phyloP scores from a whole-genome alignment of 2,888 invertebrate genomes.

The Cheilosia pagana region DNA sequence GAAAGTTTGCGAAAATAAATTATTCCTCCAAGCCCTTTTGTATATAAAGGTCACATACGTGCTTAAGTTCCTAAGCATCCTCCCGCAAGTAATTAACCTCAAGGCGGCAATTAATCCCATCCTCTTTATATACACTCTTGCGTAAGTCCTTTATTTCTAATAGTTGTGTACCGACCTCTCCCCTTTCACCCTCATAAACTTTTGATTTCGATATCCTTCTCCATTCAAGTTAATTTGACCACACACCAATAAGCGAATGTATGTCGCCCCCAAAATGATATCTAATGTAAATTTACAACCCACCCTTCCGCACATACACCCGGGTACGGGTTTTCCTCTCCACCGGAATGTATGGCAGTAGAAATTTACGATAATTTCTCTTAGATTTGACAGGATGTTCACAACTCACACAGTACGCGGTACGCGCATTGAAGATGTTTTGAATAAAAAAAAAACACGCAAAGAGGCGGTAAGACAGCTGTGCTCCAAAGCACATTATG shows the following conservation, averaged over 20 bases:
- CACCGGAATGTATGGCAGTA: conserved; percentile 8
- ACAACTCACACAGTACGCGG: conserved; percentile 7
- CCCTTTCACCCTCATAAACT: conserved; percentile 46
- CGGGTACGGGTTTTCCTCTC: neutral
- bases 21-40: conserved; percentile 8
- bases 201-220: conserved; percentile 54
- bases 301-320: conserved; percentile 9
- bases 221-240: conserved; percentile 61
- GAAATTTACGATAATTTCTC: conserved; percentile 68
- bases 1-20: conserved; percentile 60
- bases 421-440: conserved; percentile 11
- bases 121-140: conserved; percentile 18
- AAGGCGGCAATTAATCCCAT: conserved; percentile 65
- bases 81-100: conserved; percentile 69
- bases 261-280: conserved; percentile 40
- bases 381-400: conserved; percentile 63
- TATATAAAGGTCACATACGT: conserved; percentile 47
- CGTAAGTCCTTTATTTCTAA: conserved; percentile 22
- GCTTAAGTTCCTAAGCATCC: conserved; percentile 18
- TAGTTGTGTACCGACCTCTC: conserved; percentile 23
- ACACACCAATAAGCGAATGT: conserved; percentile 45
- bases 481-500: conserved; percentile 38
- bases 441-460: conserved; percentile 22
- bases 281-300: conserved; percentile 55
- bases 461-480: conserved; percentile 59